These are phyloP conservation scores for Epirrita christyi DNA, from an alignment of 2,888 invertebrate genomes.

Conservation along the genomic window DNA sequence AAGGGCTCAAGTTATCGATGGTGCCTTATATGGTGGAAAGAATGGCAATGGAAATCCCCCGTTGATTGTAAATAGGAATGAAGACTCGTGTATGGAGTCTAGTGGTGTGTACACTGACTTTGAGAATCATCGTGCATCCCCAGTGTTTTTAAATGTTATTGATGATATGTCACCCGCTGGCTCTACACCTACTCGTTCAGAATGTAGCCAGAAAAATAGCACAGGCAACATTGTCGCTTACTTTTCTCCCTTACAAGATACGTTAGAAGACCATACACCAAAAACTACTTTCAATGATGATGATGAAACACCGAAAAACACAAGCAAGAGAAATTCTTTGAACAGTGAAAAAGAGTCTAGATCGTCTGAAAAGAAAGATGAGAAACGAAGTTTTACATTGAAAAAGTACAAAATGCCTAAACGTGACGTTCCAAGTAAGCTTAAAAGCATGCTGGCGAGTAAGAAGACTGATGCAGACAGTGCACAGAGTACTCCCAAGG, in stretches of 20 bases:
- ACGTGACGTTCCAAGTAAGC: slow-evolving; percentile 90
- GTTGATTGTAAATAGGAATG: slow-evolving; percentile 84
- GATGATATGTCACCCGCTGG: slow-evolving; percentile 89
- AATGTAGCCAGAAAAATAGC: slow-evolving; percentile 79
- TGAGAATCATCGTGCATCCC: slow-evolving; percentile 86
- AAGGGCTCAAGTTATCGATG: slow-evolving; percentile 94
- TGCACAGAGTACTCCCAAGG: slow-evolving; percentile 85
- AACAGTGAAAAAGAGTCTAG: slow-evolving; percentile 73
- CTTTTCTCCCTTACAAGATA: slow-evolving; percentile 62
- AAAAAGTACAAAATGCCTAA: slow-evolving; percentile 92
- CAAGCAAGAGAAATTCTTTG: slow-evolving; percentile 75
- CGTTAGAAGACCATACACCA: slow-evolving; percentile 55
- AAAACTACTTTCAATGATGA: slow-evolving; percentile 58
- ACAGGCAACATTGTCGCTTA: slow-evolving; percentile 61
- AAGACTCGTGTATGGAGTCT: slow-evolving; percentile 94
- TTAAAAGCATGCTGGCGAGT: slow-evolving; percentile 88
- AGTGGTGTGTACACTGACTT: slow-evolving; percentile 95
- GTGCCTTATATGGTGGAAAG: slow-evolving; percentile 93
- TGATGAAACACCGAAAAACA: slow-evolving; percentile 68
- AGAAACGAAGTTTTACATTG: slow-evolving; percentile 80
- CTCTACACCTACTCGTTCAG: slow-evolving; percentile 81
- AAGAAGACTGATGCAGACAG: slow-evolving; percentile 81
- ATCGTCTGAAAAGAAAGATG: slow-evolving; percentile 77
- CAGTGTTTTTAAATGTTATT: slow-evolving; percentile 83
- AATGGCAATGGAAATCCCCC: slow-evolving; percentile 83